Conservation (phyloP, 2,113 vertebrate genomes). For the Pluvianellus socialis region DNA sequence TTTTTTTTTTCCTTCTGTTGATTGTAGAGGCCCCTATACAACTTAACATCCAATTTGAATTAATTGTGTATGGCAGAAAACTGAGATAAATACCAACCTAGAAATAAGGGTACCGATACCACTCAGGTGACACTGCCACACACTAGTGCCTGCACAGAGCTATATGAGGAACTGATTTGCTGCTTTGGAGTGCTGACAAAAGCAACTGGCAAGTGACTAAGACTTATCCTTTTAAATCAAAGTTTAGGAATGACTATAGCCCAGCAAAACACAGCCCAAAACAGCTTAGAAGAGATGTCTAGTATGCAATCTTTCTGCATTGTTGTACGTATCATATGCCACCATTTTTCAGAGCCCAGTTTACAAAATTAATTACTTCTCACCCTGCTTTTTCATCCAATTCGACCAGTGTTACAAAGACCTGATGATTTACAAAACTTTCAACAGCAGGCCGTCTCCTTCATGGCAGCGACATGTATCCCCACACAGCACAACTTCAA, state of each 20-base stretch:
- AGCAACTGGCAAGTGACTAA: background rate
- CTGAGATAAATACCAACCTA: background rate
- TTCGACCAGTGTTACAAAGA: background rate
- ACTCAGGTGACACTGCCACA: background rate
- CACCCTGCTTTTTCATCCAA: background rate
- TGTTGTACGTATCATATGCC: background rate
- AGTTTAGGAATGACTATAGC: background rate
- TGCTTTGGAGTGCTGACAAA: background rate
- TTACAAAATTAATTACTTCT: background rate
- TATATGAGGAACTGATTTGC: background rate
- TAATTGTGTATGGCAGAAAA: background rate
- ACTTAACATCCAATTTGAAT: background rate
- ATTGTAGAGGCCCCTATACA: background rate
- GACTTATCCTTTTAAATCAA: background rate
- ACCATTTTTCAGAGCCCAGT: background rate
- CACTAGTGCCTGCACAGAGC: background rate
- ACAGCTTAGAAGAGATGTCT: background rate
- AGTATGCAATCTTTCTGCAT: background rate
- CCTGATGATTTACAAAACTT: background rate
- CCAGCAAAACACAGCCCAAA: background rate
- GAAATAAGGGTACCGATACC: background rate
- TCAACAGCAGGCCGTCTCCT: accelerated
- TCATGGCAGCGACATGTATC: background rate
- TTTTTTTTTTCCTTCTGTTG: accelerated
- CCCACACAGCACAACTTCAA: background rate